Percentiles rank a stretch among this genome's conserved stretches.
These are phyloP conservation scores for Ernsta delagoae DNA, from an alignment of 2,888 invertebrate genomes.

Conservation along the genomic window DNA sequence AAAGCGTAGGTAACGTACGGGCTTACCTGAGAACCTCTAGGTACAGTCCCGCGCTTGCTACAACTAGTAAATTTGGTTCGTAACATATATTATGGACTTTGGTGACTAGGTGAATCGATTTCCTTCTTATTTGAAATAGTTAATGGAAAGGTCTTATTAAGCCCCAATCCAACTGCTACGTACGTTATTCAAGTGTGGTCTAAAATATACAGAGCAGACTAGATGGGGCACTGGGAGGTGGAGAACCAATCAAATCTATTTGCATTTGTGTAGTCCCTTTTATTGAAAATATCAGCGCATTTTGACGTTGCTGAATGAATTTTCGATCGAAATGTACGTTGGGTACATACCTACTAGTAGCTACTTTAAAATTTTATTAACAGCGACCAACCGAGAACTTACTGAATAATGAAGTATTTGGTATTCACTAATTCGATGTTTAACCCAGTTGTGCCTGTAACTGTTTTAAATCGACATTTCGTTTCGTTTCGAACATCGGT, in stretches of 20 bases:
- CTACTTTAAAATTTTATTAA: slow-evolving; percentile 46
- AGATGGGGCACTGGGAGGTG: slow-evolving; percentile 46
- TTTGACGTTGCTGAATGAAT: slow-evolving; percentile 49
- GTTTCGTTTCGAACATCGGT: slow-evolving; percentile 40
- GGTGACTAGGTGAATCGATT: slow-evolving; percentile 42
- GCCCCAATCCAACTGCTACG: slow-evolving; percentile 24
- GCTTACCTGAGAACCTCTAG: slow-evolving; percentile 38
- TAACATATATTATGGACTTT: slow-evolving; percentile 43
- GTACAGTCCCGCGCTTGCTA: slow-evolving; percentile 45
- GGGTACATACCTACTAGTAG: too few relatives aligned
- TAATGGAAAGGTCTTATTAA: slow-evolving; percentile 40
- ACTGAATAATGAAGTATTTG: slow-evolving; percentile 55
- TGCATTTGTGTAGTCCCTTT: slow-evolving; percentile 65
- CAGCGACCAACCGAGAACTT: slow-evolving; percentile 46
- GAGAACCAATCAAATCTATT: slow-evolving; percentile 67
- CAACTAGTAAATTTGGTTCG: slow-evolving; percentile 46
- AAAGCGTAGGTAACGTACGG: slow-evolving; percentile 44
- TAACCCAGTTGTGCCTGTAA: slow-evolving; percentile 52
- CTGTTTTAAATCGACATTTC: slow-evolving; percentile 49
- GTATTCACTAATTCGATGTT: slow-evolving; percentile 58
- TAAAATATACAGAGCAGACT: slow-evolving; percentile 50
- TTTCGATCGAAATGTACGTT: slow-evolving; percentile 52
- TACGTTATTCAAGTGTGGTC: slow-evolving; percentile 41
- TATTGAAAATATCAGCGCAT: slow-evolving; percentile 54
- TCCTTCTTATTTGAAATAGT: slow-evolving; percentile 45